Evolutionary conservation across 2,113 vertebrate genomes (phyloP), one percentile per base, ranked within the genome.

Genomic region (Cisticola juncidis): DNA sequence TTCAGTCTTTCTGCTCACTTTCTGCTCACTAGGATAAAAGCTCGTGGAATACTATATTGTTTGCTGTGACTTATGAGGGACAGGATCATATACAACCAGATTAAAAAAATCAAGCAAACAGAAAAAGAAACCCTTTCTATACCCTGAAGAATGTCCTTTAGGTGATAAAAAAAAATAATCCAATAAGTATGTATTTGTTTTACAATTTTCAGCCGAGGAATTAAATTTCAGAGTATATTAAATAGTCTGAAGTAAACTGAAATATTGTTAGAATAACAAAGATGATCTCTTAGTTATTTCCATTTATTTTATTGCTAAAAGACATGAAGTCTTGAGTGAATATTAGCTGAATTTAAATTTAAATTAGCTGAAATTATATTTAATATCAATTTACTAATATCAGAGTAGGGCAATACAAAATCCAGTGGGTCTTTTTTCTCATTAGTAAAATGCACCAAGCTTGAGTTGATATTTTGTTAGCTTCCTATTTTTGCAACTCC

Each of bases 1-100:
- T 97, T 96, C 82, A 42, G 53, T 92, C 87, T 95, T 96, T 84
- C 92, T 87, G 83, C 90, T 88, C 90, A 95, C 90, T 95, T 96
- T 94, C 92, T 96, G 93, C 90, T 88, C 86, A 81, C 88, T 61
- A 50, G 76, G 88, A 90, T 92, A 95, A 95, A 93, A 90, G 93
- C 51, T 96, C 53, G 70, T 44, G 56, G 58, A 86, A 94, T 40
- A 93, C 79, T 87, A 62, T 58, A 80, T 77, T 62, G 79, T 93
- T 93, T 62, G 8, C 68, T 70, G 51, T 80, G 69, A 92, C 60
- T 95, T 95, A 68, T 44, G 76, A 95, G 48, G 35, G 36, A 58
- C 11, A 81, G 28, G 22, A 90, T n/a, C 14, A 45, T 84, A 74
- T 18, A 93, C 25, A 93, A 42, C 3, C 38, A 54, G 44, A 84